Conservation (phyloP, 2,888 invertebrate genomes). For the Lamellibrachia satsuma region DNA sequence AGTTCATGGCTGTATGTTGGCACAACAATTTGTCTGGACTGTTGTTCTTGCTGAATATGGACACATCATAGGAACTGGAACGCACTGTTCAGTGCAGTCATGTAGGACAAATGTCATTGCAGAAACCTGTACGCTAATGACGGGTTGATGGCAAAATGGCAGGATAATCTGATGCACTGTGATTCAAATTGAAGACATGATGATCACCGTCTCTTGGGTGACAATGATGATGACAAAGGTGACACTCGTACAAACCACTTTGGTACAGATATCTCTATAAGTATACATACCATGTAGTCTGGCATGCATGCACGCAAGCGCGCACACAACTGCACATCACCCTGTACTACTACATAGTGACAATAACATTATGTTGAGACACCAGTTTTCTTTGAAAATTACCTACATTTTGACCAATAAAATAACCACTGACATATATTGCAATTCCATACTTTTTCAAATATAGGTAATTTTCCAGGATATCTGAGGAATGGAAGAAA, state of each 20-base stretch:
- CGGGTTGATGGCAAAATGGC: not conserved
- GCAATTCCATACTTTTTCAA: not conserved
- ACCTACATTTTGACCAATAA: not conserved
- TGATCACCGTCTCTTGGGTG: not conserved
- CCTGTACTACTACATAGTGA: not conserved
- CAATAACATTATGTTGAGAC: not conserved
- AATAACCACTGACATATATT: not conserved
- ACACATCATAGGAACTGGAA: not conserved
- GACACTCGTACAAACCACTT: too few species aligned
- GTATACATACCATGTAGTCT: not conserved
- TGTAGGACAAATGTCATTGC: not conserved
- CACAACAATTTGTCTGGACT: not conserved
- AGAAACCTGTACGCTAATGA: not conserved
- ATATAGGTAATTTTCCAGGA: too few species aligned
- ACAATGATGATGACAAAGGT: too few species aligned
- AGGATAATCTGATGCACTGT: not conserved
- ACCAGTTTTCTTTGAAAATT: not conserved
- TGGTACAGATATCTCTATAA: not conserved
- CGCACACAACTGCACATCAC: not conserved
- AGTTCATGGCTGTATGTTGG: not conserved
- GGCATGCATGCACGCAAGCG: not conserved
- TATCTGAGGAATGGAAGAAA: too few species aligned
- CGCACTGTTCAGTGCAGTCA: not conserved
- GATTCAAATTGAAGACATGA: not conserved
- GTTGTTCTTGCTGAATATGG: not conserved